Conservation (phyloP, 2,797 vertebrate species). For the Xenopus petersii region DNA sequence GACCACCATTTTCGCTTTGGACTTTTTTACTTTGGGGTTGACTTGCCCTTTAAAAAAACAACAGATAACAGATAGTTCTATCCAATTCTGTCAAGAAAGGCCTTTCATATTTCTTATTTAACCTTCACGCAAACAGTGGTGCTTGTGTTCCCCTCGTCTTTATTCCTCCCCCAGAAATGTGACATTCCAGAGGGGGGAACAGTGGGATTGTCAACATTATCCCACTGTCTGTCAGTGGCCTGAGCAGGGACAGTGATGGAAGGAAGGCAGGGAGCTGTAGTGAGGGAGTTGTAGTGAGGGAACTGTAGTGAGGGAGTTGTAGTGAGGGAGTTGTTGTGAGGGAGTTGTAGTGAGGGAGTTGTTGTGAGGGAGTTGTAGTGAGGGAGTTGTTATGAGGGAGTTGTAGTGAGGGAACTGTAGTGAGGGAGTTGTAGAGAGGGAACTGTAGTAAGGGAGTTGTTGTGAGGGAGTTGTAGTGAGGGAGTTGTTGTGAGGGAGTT, state of each 20-base stretch:
- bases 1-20: too few relatives aligned
- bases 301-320: too few relatives aligned
- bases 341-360: too few relatives aligned
- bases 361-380: too few relatives aligned
- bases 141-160: background rate
- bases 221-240: background rate
- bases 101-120: too few relatives aligned
- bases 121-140: background rate
- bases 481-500: background rate
- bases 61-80: too few relatives aligned
- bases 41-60: too few relatives aligned
- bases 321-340: too few relatives aligned
- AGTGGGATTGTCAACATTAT: too few relatives aligned
- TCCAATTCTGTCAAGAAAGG: too few relatives aligned
- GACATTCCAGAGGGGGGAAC: background rate
- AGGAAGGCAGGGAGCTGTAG: background rate
- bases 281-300: too few relatives aligned
- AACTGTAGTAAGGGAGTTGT: background rate
- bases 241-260: background rate
- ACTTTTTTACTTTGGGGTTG: too few relatives aligned
- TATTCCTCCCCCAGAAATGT: conserved; percentile 7
- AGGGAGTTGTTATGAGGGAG: background rate
- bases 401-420: background rate
- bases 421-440: background rate
- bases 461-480: background rate